Percentiles rank a stretch among this genome's conserved stretches.
Evolutionary conservation across 2,888 invertebrate species (phyloP).

Genomic region (Trachelus troglodyta): DNA sequence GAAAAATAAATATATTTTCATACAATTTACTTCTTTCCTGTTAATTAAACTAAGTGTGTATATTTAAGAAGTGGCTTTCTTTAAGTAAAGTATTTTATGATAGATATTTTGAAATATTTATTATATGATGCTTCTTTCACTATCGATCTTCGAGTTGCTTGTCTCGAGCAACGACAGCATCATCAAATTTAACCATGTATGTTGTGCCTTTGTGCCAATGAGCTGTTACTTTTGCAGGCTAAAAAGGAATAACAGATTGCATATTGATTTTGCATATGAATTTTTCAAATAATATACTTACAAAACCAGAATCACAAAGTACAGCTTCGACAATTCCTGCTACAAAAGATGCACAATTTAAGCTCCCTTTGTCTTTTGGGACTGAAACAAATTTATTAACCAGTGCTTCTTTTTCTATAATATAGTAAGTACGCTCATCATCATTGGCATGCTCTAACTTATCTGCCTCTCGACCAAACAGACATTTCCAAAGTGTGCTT

Average conservation of each 20-base stretch:
- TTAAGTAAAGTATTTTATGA: conserved; percentile 17
- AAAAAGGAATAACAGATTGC: conserved; percentile 54
- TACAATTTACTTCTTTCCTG: conserved; percentile 14
- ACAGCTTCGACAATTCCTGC: conserved; percentile 98
- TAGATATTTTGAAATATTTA: conserved; percentile 17
- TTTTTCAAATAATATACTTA: conserved; percentile 70
- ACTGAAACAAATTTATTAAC: conserved; percentile 98
- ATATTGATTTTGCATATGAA: not conserved
- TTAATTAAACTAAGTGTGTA: conserved; percentile 11
- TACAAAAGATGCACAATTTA: conserved; percentile 98
- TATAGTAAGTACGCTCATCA: conserved; percentile 97
- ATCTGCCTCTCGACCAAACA: conserved; percentile 98
- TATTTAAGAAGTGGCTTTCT: conserved; percentile 8
- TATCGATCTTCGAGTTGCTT: conserved; percentile 91
- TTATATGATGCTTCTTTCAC: conserved; percentile 37
- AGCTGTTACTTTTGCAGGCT: conserved; percentile 98
- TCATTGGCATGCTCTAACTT: conserved; percentile 98
- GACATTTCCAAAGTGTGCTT: conserved; percentile 96
- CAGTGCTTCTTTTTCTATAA: conserved; percentile 97
- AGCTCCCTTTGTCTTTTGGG: conserved; percentile 95
- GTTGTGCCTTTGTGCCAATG: conserved; percentile 99
- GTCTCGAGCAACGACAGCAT: conserved; percentile 89
- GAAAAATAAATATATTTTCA: not conserved
- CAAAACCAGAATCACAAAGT: conserved; percentile 93
- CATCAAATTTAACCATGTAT: conserved; percentile 98